Evolutionary conservation across 2,113 vertebrate species (phyloP).

Genomic region (Odocoileus hemionus): DNA sequence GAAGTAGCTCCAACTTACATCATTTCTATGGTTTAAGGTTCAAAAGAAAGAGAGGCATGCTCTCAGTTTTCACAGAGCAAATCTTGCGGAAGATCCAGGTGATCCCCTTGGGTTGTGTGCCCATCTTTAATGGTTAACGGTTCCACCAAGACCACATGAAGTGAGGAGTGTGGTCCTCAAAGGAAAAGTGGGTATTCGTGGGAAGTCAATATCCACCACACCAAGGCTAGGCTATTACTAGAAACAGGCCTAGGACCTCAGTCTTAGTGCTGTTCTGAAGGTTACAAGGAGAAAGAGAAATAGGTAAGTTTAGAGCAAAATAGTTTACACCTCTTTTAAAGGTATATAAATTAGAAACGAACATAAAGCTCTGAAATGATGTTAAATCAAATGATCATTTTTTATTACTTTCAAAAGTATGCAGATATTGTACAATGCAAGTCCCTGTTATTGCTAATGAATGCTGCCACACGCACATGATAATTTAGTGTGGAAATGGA

Average conservation of each 20-base stretch:
- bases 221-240: not conserved
- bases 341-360: not conserved
- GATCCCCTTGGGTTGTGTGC: not conserved
- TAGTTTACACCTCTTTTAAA: not conserved
- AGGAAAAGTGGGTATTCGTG: not conserved
- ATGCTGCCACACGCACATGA: not conserved
- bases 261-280: not conserved
- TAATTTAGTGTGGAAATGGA: not conserved
- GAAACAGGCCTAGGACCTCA: not conserved
- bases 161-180: not conserved
- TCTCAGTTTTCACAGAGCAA: not conserved
- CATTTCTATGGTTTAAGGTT: not conserved
- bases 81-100: not conserved
- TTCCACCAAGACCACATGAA: not conserved
- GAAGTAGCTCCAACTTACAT: not conserved
- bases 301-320: not conserved
- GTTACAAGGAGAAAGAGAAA: not conserved
- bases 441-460: slow-evolving; percentile 6
- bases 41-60: not conserved
- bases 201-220: not conserved
- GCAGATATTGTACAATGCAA: slow-evolving; percentile 23
- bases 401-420: not conserved
- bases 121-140: not conserved
- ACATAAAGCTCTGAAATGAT: slow-evolving; percentile 17
- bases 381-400: not conserved